Evolutionary conservation across 1,140 invertebrate genomes (phyloP).

Genomic region (Andricus grossulariae): DNA sequence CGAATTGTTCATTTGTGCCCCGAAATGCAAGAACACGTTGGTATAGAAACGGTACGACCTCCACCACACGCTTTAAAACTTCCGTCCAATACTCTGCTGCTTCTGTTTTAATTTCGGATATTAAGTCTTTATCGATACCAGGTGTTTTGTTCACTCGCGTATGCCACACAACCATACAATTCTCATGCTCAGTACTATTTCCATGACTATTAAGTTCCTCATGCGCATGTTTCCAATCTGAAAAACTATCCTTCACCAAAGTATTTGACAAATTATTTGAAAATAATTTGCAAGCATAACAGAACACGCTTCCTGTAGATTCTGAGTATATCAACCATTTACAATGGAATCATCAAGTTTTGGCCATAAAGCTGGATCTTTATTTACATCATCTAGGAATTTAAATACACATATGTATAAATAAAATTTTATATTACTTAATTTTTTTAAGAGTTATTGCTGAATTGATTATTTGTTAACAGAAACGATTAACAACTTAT

Average conservation of each 20-base stretch:
- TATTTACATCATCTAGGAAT: no score
- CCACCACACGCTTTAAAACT: no score
- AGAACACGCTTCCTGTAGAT: constrained; percentile 35
- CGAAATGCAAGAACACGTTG: no score
- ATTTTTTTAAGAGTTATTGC: no score
- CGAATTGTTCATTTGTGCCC: constrained; percentile 49
- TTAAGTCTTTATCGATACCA: not conserved
- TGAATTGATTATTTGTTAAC: no score
- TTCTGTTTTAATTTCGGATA: constrained; percentile 23
- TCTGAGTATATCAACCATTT: constrained; percentile 34
- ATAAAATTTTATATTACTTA: no score
- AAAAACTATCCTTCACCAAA: constrained; percentile 34
- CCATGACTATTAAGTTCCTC: constrained; percentile 12
- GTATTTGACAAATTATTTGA: constrained; percentile 22
- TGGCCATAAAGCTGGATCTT: no score
- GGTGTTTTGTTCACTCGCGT: not conserved
- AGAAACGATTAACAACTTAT: no score
- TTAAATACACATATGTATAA: no score
- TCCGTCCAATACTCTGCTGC: no score
- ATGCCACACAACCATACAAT: constrained; percentile 11
- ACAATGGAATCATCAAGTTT: not conserved
- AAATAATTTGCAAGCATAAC: constrained; percentile 38
- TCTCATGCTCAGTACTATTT: constrained; percentile 28
- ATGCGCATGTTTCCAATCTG: constrained; percentile 31
- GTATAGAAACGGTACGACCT: no score